phyloP scores from a whole-genome alignment of 2,888 invertebrate species.

The Temnothorax unifasciatus region DNA sequence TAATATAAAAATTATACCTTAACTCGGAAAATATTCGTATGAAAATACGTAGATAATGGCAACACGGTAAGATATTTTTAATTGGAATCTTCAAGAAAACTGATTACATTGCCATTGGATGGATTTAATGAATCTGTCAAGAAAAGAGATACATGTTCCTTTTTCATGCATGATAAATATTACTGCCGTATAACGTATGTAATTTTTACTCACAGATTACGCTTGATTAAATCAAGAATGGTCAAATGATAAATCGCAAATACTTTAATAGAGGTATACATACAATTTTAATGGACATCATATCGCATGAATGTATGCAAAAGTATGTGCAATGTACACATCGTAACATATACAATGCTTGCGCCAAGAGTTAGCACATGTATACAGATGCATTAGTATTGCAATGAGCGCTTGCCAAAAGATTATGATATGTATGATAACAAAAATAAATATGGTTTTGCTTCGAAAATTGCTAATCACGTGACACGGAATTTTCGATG shows the following conservation, averaged over 20 bases:
- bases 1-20: conserved; percentile 10
- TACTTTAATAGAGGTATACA: neutral
- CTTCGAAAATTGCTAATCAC: neutral
- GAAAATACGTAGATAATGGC: neutral
- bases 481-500: neutral
- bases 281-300: conserved; percentile 18
- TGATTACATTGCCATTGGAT: neutral
- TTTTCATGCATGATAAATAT: conserved; percentile 28
- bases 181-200: conserved; percentile 19
- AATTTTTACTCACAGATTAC: neutral
- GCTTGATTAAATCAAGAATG: conserved; percentile 24
- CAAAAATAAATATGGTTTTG: neutral
- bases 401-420: conserved; percentile 19
- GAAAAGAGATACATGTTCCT: neutral
- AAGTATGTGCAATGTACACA: neutral
- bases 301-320: conserved; percentile 11
- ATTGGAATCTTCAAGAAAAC: neutral
- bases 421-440: neutral
- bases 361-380: neutral
- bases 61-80: conserved; percentile 2
- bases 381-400: conserved; percentile 19
- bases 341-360: neutral
- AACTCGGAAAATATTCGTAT: neutral
- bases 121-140: neutral
- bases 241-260: neutral